These are phyloP conservation scores for Portevinia maculata DNA, from an alignment of 2,888 invertebrate species.

Conservation along the genomic window DNA sequence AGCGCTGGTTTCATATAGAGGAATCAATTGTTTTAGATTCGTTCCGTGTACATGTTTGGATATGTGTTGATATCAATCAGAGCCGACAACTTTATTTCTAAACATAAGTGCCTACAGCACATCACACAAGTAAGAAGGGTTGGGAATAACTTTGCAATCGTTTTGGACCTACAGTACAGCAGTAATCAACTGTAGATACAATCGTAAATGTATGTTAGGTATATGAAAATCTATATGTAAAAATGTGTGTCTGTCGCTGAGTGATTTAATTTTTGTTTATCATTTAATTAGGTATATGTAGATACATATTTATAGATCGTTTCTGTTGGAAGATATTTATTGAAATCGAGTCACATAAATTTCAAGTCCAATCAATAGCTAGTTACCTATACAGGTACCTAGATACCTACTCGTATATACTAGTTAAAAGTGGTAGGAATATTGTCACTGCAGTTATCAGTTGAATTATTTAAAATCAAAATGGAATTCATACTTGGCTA, in stretches of 20 bases:
- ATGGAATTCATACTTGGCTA: no score
- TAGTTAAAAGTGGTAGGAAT: no score
- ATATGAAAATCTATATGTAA: background rate
- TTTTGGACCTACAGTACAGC: background rate
- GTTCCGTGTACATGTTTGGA: background rate
- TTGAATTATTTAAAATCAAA: constrained; percentile 26
- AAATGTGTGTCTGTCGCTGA: background rate
- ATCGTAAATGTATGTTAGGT: no score
- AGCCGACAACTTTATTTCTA: constrained; percentile 72
- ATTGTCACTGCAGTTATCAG: constrained; percentile 25
- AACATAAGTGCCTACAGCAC: constrained; percentile 57
- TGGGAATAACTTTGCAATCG: constrained; percentile 68
- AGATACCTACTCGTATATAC: background rate
- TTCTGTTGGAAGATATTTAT: background rate
- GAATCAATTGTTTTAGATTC: constrained; percentile 69
- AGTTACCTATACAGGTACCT: no score
- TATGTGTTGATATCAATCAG: constrained; percentile 58
- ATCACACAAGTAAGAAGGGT: constrained; percentile 30
- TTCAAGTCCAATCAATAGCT: no score
- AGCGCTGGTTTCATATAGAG: background rate
- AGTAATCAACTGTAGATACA: constrained; percentile 2
- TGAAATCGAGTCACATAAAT: no score
- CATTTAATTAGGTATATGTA: constrained; percentile 11
- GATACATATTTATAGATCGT: constrained; percentile 8
- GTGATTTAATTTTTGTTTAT: constrained; percentile 9